phyloP scores from a whole-genome alignment of 2,113 vertebrate species.

The Cairina moschata region DNA sequence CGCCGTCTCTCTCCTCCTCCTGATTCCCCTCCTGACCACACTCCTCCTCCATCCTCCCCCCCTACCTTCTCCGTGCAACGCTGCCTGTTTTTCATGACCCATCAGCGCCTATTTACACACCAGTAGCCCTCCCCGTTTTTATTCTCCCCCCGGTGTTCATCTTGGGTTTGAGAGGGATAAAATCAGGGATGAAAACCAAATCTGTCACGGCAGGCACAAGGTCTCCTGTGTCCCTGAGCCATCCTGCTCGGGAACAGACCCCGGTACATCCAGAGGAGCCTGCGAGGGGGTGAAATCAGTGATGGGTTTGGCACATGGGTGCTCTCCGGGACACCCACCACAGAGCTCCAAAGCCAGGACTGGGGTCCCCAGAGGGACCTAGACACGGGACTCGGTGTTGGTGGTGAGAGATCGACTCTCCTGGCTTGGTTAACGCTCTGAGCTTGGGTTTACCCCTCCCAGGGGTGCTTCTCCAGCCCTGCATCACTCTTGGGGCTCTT shows the following conservation, averaged over 20 bases:
- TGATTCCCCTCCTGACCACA: not conserved
- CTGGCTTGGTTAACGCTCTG: not conserved
- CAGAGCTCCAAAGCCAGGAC: not conserved
- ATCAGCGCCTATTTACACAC: not conserved
- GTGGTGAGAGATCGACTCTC: not conserved
- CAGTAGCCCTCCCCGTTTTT: not conserved
- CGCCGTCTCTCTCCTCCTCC: not conserved
- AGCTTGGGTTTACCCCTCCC: not conserved
- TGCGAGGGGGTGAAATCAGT: not conserved
- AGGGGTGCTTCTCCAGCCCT: not conserved
- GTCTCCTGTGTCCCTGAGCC: not conserved
- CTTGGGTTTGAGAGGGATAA: not conserved
- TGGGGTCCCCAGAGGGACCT: not conserved
- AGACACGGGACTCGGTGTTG: rapidly evolving
- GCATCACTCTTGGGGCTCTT: not conserved
- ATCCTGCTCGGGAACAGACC: not conserved
- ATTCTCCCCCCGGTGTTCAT: not conserved
- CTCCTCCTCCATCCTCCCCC: not conserved
- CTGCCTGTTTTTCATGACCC: not conserved
- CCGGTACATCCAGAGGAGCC: not conserved
- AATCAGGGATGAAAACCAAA: not conserved
- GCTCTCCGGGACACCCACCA: not conserved
- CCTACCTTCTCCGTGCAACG: not conserved
- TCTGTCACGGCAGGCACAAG: rapidly evolving
- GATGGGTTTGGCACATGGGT: not conserved